phyloP scores from a whole-genome alignment of 1,140 invertebrate genomes.

The Spodoptera litura region DNA sequence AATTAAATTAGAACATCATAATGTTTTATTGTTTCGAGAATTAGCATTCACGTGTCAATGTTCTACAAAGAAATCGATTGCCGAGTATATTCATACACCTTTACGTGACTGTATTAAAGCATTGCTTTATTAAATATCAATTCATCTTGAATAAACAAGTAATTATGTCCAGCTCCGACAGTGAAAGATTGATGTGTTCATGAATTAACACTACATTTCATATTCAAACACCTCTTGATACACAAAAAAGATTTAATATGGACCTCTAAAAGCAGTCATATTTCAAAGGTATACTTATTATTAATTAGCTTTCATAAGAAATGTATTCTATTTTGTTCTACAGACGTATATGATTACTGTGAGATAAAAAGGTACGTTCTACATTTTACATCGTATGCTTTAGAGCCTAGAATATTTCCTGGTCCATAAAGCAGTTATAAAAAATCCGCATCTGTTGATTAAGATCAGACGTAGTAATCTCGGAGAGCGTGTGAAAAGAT shows the following conservation, averaged over 20 bases:
- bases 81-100: no score
- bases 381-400: constrained; percentile 36
- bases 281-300: constrained; percentile 34
- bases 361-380: constrained; percentile 36
- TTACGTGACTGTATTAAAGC: constrained; percentile 1
- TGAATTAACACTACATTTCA: constrained; percentile 62
- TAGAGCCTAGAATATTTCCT: constrained; percentile 58
- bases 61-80: no score
- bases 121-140: constrained; percentile 64
- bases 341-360: constrained; percentile 36
- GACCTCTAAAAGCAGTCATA: constrained; percentile 24
- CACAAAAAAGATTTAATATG: constrained; percentile 30
- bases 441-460: constrained; percentile 69
- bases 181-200: constrained; percentile 74
- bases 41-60: no score
- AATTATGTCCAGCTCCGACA: constrained; percentile 62
- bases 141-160: constrained; percentile 70
- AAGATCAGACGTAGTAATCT: constrained; percentile 59
- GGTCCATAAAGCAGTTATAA: constrained; percentile 65
- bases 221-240: constrained; percentile 54
- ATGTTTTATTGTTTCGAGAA: no score
- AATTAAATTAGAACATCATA: no score
- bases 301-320: constrained; percentile 41
- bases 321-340: constrained; percentile 26
- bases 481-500: constrained; percentile 73